Evolutionary conservation across 2,113 vertebrate genomes (phyloP).

Genomic region (Ptyas mucosa): DNA sequence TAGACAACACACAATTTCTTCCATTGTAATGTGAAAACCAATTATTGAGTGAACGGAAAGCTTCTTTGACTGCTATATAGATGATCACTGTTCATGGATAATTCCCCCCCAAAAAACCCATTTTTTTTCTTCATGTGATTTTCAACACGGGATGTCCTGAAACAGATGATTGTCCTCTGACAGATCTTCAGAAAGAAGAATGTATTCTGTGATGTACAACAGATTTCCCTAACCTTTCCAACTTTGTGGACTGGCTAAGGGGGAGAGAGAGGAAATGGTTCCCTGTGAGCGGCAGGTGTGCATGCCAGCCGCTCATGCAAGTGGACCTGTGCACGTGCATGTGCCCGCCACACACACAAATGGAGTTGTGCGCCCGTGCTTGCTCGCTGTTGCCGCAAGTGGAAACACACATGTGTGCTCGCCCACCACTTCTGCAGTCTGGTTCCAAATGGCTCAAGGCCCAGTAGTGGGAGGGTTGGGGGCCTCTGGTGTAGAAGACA

Average conservation of each 20-base stretch:
- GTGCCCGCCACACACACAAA: too few species aligned
- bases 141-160: not conserved
- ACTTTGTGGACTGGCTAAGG: not conserved
- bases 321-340: not conserved
- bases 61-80: not conserved
- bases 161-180: not conserved
- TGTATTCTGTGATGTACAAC: not conserved
- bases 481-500: not conserved
- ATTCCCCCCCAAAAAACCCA: not conserved
- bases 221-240: not conserved
- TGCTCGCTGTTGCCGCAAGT: not conserved
- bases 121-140: not conserved
- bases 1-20: not conserved
- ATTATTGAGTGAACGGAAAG: not conserved
- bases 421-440: not conserved
- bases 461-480: not conserved
- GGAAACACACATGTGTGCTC: not conserved
- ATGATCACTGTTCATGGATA: not conserved
- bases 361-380: not conserved
- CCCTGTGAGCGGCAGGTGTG: rapidly evolving
- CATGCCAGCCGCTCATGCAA: not conserved
- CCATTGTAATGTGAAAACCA: not conserved
- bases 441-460: not conserved
- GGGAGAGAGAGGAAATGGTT: not conserved
- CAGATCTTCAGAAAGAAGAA: not conserved